phyloP scores from a whole-genome alignment of 2,113 vertebrate genomes.

The Otis tarda region DNA sequence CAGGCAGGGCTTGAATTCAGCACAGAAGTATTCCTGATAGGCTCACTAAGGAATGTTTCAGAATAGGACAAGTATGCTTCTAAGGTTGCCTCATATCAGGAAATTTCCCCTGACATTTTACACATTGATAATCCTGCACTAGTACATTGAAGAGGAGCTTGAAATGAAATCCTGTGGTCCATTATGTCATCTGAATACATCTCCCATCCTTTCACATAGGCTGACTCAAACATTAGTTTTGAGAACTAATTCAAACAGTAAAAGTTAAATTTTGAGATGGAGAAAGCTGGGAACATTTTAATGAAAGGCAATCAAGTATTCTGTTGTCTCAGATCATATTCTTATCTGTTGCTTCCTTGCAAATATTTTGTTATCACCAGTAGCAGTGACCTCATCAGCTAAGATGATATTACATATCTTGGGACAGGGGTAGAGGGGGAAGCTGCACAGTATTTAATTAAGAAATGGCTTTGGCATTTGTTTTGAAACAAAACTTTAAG shows the following conservation, averaged over 20 bases:
- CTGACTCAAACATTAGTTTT: neutral
- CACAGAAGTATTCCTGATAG: neutral
- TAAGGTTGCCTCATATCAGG: neutral
- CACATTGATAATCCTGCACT: neutral
- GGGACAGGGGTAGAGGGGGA: neutral
- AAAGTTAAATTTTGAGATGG: neutral
- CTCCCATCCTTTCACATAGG: neutral
- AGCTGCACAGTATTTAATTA: neutral
- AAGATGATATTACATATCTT: neutral
- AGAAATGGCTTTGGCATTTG: neutral
- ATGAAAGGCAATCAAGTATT: neutral
- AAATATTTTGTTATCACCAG: neutral
- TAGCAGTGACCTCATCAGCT: neutral
- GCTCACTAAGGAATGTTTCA: neutral
- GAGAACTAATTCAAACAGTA: neutral
- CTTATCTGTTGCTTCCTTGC: neutral
- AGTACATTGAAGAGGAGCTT: neutral
- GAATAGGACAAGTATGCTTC: neutral
- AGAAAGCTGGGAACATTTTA: neutral
- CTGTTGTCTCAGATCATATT: neutral
- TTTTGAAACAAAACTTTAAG: neutral
- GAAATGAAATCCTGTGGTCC: neutral
- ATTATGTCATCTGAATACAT: neutral
- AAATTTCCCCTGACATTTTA: neutral
- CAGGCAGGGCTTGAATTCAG: neutral